Conservation (phyloP, 1,140 invertebrate species). For the Hylyphantes graminicola region DNA sequence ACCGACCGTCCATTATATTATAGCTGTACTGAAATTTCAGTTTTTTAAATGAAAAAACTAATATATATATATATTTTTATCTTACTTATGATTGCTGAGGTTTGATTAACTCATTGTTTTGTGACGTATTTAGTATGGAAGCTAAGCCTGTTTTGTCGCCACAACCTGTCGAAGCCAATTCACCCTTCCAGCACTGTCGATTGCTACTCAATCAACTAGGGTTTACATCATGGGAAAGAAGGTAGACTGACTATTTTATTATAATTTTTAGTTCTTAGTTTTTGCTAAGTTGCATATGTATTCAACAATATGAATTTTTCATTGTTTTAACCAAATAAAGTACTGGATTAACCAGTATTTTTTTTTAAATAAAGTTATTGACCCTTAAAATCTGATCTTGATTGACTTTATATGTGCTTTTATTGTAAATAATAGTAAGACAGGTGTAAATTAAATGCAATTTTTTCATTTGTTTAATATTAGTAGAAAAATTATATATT, state of each 20-base stretch:
- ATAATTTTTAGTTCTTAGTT: background rate
- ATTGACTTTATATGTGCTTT: too few species aligned
- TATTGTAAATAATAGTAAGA: too few species aligned
- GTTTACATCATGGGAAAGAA: constrained; percentile 87
- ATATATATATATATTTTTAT: background rate
- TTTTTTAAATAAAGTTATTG: too few species aligned
- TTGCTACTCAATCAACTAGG: constrained; percentile 91
- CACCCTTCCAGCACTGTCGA: constrained; percentile 85
- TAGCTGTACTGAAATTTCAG: background rate
- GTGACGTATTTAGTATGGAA: constrained; percentile 65
- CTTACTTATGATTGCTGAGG: background rate
- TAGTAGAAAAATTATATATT: too few species aligned
- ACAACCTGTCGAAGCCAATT: constrained; percentile 69
- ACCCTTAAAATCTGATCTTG: too few species aligned
- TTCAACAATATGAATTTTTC: background rate
- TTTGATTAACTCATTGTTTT: background rate
- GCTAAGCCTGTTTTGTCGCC: constrained; percentile 67
- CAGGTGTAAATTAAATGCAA: too few species aligned
- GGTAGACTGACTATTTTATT: constrained; percentile 65
- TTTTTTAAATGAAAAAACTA: background rate
- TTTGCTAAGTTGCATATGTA: background rate
- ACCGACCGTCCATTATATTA: too few species aligned
- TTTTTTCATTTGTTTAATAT: too few species aligned
- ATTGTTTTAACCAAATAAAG: too few species aligned
- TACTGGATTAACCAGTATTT: too few species aligned